A percentile compares a stretch with the other conserved stretches of the same genome.
These are phyloP conservation scores for Boloria euphrosyne DNA, from an alignment of 2,888 invertebrate species.

Conservation along the genomic window DNA sequence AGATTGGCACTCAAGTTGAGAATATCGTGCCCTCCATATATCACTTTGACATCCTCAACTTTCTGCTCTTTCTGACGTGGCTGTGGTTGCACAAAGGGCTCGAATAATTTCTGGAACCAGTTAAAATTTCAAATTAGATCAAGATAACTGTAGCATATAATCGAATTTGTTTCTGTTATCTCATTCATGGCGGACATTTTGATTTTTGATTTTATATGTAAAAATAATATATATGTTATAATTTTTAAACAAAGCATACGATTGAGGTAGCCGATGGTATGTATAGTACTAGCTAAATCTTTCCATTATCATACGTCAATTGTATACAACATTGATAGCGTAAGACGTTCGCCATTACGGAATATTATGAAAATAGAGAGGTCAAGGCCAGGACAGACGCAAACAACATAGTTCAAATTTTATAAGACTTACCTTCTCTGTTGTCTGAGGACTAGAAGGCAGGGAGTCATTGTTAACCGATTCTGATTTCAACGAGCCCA, in stretches of 20 bases:
- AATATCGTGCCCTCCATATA: conserved; percentile 80
- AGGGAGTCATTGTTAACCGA: conserved; percentile 75
- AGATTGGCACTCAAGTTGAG: conserved; percentile 83
- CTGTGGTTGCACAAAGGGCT: conserved; percentile 70
- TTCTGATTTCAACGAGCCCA: conserved; percentile 80
- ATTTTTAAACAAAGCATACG: conserved; percentile 1
- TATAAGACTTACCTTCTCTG: conserved; percentile 72
- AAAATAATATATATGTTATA: conserved; percentile 5
- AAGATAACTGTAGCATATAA: conserved; percentile 15
- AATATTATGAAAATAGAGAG: conserved; percentile 82
- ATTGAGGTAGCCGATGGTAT: conserved; percentile 7
- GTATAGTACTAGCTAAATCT: conserved; percentile 46
- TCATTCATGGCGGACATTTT: conserved; percentile 21
- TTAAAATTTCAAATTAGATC: conserved; percentile 14
- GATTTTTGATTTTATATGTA: too few relatives aligned
- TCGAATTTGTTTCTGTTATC: conserved; percentile 12
- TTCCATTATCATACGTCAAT: conserved; percentile 65
- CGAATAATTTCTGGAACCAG: conserved; percentile 72
- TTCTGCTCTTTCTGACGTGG: conserved; percentile 70
- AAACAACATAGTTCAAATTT: conserved; percentile 67
- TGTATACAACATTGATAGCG: conserved; percentile 72
- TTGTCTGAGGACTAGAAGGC: conserved; percentile 79
- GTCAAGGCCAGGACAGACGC: conserved; percentile 80
- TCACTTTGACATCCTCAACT: conserved; percentile 68
- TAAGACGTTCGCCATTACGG: conserved; percentile 79